These are phyloP conservation scores for Penaeus vannamei DNA, from an alignment of 1,140 invertebrate genomes.

Conservation along the genomic window DNA sequence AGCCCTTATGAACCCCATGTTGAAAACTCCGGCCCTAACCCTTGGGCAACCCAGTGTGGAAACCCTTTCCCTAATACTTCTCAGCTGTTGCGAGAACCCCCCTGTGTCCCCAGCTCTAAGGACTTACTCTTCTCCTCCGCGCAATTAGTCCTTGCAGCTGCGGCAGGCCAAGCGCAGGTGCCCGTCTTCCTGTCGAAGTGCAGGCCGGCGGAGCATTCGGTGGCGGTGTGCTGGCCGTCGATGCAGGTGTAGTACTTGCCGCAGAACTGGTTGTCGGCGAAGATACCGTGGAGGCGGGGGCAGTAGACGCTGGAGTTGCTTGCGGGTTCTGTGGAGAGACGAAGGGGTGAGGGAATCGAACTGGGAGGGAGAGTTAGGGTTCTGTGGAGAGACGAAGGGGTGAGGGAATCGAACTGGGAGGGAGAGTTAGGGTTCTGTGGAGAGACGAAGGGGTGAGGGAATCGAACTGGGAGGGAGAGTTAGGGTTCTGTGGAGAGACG, in stretches of 20 bases:
- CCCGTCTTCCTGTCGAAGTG: slow-evolving; percentile 67
- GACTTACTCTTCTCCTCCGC: slow-evolving; percentile 50
- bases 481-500: not conserved
- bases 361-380: not conserved
- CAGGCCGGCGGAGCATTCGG: slow-evolving; percentile 66
- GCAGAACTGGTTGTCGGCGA: slow-evolving; percentile 69
- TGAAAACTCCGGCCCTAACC: too few species aligned
- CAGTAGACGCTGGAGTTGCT: slow-evolving; percentile 55
- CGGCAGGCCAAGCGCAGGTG: slow-evolving; percentile 67
- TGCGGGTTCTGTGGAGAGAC: slow-evolving; percentile 57
- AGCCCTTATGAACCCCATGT: too few species aligned
- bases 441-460: too few species aligned
- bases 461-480: not conserved
- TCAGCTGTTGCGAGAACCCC: too few species aligned
- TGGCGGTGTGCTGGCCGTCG: slow-evolving; percentile 66
- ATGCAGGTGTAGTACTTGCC: slow-evolving; percentile 70
- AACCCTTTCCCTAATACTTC: too few species aligned
- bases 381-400: too few species aligned
- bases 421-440: too few species aligned
- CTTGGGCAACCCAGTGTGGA: too few species aligned
- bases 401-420: not conserved
- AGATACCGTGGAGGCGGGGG: slow-evolving; percentile 68
- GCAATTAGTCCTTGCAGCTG: slow-evolving; percentile 52
- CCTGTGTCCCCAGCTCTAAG: too few species aligned
- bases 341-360: not conserved